Evolutionary conservation across 2,113 vertebrate genomes (phyloP), one percentile per base, ranked within the genome.

Genomic region (Opisthocomus hoazin): DNA sequence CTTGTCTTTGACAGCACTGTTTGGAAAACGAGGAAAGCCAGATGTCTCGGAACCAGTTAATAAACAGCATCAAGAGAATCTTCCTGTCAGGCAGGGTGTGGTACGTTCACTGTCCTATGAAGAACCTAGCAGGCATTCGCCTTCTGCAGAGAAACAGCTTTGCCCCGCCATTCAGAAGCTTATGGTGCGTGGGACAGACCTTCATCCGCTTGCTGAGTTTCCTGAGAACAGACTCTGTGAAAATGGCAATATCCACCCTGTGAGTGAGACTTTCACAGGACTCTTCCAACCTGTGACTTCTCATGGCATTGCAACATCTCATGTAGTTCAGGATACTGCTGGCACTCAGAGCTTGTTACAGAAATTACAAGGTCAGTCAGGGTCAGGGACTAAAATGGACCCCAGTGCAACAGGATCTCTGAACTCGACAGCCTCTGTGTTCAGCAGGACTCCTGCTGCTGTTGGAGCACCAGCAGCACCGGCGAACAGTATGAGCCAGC

Each of bases 111-210:
- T 99, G 79, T 99, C 98, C 60, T 99, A 98, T 1, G 99, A 99
- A 56, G 98, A 98, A 17, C 97, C 97, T 36, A 10, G 70, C 77
- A 68, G 93, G 64, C 93, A 89, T 20, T 98, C 97, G 0, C 93
- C 97, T 4, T 43, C 86, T 0, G 36, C 82, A 0, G 98, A 98
- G 84, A 98, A 97, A 32, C 98, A 97, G 79, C 97, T 98, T 26
- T 99, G 99, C 51, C 98, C 99, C 0, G 99, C 99, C 92, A 99
- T 99, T 91, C 99, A 99, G 94, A 99, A 99, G 96, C 98, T 99
- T 10, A 98, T 99, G 98, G 98, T 98, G 50, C 97, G 98, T 24
- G 97, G 98, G 8, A 53, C 96, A 1, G 98, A 98, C 27, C 98
- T 99, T 3, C 99, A 98, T 8, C 98, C 98, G 0, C 69, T 99